These are phyloP conservation scores for Dolichallabes microphthalmus DNA, from an alignment of 2,113 vertebrate species.

Conservation along the genomic window DNA sequence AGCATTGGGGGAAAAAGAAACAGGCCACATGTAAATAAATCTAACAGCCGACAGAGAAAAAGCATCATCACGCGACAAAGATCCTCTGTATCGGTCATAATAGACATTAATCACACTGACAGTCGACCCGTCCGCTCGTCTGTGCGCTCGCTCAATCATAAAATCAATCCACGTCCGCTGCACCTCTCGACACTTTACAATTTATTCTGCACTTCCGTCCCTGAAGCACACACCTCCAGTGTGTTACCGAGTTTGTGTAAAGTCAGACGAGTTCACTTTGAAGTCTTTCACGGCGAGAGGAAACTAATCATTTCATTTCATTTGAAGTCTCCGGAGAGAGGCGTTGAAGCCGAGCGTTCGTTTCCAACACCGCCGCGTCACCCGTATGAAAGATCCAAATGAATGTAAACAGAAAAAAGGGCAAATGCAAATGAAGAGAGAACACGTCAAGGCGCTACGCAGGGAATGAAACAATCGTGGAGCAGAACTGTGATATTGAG, in stretches of 20 bases:
- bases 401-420: background rate
- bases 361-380: background rate
- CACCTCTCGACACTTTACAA: background rate
- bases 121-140: background rate
- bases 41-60: background rate
- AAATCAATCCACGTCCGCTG: background rate
- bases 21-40: background rate
- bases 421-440: background rate
- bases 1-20: constrained; percentile 55
- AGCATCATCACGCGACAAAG: background rate
- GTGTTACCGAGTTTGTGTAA: background rate
- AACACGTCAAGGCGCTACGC: background rate
- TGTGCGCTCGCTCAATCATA: background rate
- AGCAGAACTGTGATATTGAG: background rate
- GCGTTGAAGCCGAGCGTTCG: background rate
- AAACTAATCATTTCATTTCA: constrained; percentile 23
- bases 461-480: background rate
- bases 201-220: background rate
- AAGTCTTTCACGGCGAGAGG: constrained; percentile 14
- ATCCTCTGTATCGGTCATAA: background rate
- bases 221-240: background rate
- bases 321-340: background rate
- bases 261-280: constrained; percentile 20
- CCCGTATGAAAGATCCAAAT: background rate
- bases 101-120: constrained; percentile 5